Base-by-base conservation (phyloP, 2,113 vertebrate genomes). In the Chamaetylas fuelleborni region DNA sequence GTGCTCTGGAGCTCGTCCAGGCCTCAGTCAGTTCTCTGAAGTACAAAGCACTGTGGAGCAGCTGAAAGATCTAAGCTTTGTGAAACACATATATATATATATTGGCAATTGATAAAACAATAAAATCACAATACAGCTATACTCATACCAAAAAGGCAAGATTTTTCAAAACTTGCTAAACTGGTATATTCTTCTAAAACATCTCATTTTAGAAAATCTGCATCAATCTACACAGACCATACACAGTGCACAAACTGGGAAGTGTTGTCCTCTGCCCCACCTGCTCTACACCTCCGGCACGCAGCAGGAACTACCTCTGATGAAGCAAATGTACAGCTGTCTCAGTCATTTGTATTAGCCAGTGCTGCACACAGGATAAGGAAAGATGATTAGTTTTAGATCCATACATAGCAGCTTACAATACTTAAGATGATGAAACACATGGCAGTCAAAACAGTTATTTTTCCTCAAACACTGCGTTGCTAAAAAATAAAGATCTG, bases 71-170 rank as follows among this genome's bases (percentile, higher is more conserved):
- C 98, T 98, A 98, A 98, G 98, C 98, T 96, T 98, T 97, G 98
- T 98, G 97, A 99, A 98, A 98, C 97, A 98, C 97, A 98, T 94
- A 97, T 74, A 73, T 77, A 79, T 98, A 98, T 97, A 97, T 98
- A 98, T 97, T 92, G 98, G 98, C 98, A 98, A 98, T 98, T 98
- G 97, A 98, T 98, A 98, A 98, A 99, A 98, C 98, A 97, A 95
- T 98, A 98, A 98, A 99, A 98, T 98, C 98, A 99, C 98, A 97
- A 98, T 97, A 98, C 98, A 98, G 98, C 98, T 98, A 98, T 97
- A 97, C 96, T 98, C 97, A 98, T 97, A 98, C 97, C 97, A 98
- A 97, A 97, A 97, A 98, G 97, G 95, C 96, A 97, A 96, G 96
- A 42, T 64, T 91, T 61, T 94, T 90, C 90, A 82, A 96, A 93